Conservation (phyloP, 1,140 invertebrate species). For the Euura saliciscinereae region DNA sequence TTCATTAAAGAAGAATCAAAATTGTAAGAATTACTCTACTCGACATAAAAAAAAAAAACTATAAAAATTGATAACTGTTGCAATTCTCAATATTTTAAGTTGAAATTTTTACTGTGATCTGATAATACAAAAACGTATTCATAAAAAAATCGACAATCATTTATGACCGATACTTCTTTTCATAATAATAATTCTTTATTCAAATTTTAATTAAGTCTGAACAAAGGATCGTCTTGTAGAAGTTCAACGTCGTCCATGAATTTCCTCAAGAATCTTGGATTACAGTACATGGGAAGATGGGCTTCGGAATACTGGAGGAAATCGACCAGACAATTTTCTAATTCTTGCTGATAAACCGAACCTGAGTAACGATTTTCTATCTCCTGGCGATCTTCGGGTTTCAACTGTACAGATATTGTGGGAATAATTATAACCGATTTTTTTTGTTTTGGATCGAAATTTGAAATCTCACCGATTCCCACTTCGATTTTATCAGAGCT, state of each 20-base stretch:
- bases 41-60: too few relatives aligned
- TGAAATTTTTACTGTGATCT: too few relatives aligned
- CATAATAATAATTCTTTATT: too few relatives aligned
- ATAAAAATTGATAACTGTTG: too few relatives aligned
- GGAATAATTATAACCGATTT: too few relatives aligned
- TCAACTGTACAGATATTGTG: slow-evolving; percentile 18
- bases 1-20: too few relatives aligned
- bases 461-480: slow-evolving; percentile 27
- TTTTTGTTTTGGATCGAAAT: background rate
- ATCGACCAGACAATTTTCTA: slow-evolving; percentile 32
- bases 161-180: too few relatives aligned
- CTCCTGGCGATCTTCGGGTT: slow-evolving; percentile 22
- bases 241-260: slow-evolving; percentile 26
- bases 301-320: slow-evolving; percentile 34
- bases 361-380: slow-evolving; percentile 28
- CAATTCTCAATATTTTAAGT: too few relatives aligned
- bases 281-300: slow-evolving; percentile 36
- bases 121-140: too few relatives aligned
- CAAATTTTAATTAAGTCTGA: too few relatives aligned
- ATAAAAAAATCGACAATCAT: too few relatives aligned
- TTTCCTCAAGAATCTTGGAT: slow-evolving; percentile 21
- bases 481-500: slow-evolving; percentile 19
- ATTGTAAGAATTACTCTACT: too few relatives aligned
- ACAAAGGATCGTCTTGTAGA: background rate
- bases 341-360: slow-evolving; percentile 30